Evolutionary conservation across 2,113 vertebrate genomes (phyloP).

Genomic region (Benitochromis conjunctus): DNA sequence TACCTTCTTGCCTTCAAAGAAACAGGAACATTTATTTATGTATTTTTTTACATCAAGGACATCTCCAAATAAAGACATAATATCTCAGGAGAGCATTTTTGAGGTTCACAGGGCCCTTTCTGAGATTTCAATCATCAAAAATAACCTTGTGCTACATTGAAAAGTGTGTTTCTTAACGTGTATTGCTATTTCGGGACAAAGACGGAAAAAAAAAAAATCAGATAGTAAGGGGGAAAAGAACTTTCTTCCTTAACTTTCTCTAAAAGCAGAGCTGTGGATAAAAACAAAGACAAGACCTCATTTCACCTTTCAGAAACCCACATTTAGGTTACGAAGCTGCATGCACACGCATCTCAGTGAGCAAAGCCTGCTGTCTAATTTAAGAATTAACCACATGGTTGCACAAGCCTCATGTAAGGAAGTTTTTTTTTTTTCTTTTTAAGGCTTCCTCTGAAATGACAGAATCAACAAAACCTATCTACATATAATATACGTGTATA

Average conservation of each 20-base stretch:
- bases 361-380: constrained; percentile 24
- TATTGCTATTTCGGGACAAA: not conserved
- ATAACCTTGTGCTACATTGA: not conserved
- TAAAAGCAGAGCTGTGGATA: not conserved
- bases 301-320: constrained; percentile 27
- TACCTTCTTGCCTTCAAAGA: constrained; percentile 80
- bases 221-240: not conserved
- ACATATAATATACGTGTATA: not conserved
- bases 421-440: not conserved
- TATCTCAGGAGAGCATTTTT: not conserved
- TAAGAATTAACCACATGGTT: constrained; percentile 26
- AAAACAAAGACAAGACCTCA: not conserved
- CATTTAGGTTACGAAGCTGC: not conserved
- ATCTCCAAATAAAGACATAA: not conserved
- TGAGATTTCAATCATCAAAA: not conserved
- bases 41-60: not conserved
- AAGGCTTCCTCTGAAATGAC: constrained; percentile 21
- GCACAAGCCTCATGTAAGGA: not conserved
- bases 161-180: not conserved
- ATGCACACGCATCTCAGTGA: not conserved
- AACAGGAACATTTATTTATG: fast-evolving
- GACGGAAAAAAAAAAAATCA: not conserved
- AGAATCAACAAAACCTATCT: not conserved
- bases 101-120: not conserved
- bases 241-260: not conserved